Percentiles rank a stretch among this genome's conserved stretches.
phyloP scores from a whole-genome alignment of 2,113 vertebrate species.

The Otolemur garnettii region DNA sequence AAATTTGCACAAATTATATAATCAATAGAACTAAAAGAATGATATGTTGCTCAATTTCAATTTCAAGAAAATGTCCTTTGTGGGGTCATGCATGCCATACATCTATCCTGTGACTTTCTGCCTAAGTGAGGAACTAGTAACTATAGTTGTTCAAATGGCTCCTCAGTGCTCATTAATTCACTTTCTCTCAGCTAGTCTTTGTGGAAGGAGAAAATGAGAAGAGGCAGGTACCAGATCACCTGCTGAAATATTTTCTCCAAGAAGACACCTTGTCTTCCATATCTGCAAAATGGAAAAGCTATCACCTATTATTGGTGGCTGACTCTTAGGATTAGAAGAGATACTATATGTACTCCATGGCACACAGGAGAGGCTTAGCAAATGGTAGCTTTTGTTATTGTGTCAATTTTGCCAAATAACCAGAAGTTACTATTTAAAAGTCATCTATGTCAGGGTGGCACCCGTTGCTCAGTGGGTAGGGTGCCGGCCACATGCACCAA shows the following conservation, averaged over 20 bases:
- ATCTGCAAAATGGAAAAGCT: not conserved
- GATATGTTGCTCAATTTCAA: not conserved
- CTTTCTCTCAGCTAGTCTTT: slow-evolving; percentile 18
- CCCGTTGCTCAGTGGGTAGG: no score
- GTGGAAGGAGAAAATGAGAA: slow-evolving; percentile 11
- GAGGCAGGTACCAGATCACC: not conserved
- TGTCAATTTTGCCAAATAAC: not conserved
- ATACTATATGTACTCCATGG: not conserved
- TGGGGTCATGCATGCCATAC: not conserved
- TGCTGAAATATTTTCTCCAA: not conserved
- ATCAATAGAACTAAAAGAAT: not conserved
- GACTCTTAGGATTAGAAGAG: not conserved
- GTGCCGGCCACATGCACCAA: no score
- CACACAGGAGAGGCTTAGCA: not conserved
- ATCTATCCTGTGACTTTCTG: not conserved
- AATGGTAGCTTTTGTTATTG: not conserved
- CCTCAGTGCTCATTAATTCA: slow-evolving; percentile 16
- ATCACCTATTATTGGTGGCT: not conserved
- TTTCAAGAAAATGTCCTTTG: not conserved
- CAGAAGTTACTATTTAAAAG: slow-evolving; percentile 35
- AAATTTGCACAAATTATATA: not conserved
- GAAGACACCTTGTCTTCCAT: not conserved
- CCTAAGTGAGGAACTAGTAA: not conserved
- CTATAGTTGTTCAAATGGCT: slow-evolving; percentile 21
- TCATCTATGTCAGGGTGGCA: not conserved